A percentile compares a stretch with the other conserved stretches of the same genome.
Evolutionary conservation across 2,888 invertebrate species (phyloP).

Genomic region (Euclidia mi): DNA sequence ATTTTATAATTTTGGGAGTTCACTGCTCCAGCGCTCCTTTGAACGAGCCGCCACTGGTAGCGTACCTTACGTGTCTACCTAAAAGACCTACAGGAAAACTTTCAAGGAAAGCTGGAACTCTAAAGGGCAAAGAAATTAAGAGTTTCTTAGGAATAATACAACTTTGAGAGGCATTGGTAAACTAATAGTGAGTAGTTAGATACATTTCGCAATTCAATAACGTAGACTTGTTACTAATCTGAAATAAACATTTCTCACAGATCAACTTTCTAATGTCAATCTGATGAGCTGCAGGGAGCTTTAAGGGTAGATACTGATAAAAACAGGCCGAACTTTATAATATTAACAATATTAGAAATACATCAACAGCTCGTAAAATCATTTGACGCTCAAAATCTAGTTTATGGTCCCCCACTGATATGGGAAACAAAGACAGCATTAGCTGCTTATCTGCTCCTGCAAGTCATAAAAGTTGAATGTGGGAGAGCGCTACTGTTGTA

Average conservation of each 20-base stretch:
- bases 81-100: neutral
- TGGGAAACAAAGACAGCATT: conserved; percentile 10
- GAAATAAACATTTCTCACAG: too few species aligned
- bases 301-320: neutral
- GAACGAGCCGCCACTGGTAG: too few species aligned
- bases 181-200: neutral
- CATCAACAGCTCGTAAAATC: conserved; percentile 11
- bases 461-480: conserved; percentile 6
- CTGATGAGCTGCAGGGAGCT: conserved; percentile 1
- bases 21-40: too few species aligned
- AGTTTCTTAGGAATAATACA: neutral
- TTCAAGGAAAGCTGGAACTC: neutral
- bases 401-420: conserved; percentile 10
- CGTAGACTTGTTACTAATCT: too few species aligned
- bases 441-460: conserved; percentile 8
- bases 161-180: neutral
- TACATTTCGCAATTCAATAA: neutral
- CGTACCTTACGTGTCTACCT: too few species aligned
- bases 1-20: too few species aligned
- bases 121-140: neutral
- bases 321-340: conserved; percentile 1
- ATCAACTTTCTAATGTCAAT: neutral
- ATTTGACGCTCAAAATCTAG: conserved; percentile 4
- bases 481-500: neutral
- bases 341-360: conserved; percentile 9